A percentile compares a stretch with the other conserved stretches of the same genome.
phyloP scores from a whole-genome alignment of 2,797 vertebrate species.

The Dermochelys coriacea region DNA sequence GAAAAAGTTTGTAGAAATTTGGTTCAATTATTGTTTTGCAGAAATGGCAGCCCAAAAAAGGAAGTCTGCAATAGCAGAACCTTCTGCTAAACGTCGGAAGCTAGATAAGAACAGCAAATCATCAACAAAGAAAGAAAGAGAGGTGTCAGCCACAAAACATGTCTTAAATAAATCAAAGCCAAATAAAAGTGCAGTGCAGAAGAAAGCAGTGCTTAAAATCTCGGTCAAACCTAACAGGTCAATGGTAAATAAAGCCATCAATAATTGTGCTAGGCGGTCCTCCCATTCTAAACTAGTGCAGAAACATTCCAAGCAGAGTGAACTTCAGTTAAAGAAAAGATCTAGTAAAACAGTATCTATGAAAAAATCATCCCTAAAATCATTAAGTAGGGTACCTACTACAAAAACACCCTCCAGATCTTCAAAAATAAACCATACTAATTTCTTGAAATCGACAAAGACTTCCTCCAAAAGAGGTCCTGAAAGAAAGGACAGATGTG shows the following conservation, averaged over 20 bases:
- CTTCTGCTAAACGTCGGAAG: conserved; percentile 80
- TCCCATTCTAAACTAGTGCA: conserved; percentile 41
- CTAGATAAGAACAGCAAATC: conserved; percentile 77
- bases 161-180: conserved; percentile 77
- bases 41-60: conserved; percentile 85
- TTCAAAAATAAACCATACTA: conserved; percentile 43
- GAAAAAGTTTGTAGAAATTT: conserved; percentile 27
- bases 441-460: conserved; percentile 52
- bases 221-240: conserved; percentile 77
- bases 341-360: conserved; percentile 34
- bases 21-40: conserved; percentile 73
- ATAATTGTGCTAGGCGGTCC: conserved; percentile 8
- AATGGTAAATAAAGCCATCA: conserved; percentile 62
- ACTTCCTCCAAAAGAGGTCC: conserved; percentile 33
- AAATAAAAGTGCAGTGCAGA: conserved; percentile 64
- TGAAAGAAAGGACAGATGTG: conserved; percentile 46
- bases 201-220: conserved; percentile 75
- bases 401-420: conserved; percentile 33
- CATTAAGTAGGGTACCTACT: conserved; percentile 38
- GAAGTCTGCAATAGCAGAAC: conserved; percentile 77
- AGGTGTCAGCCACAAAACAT: conserved; percentile 74
- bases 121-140: conserved; percentile 74
- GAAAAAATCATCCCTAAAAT: conserved; percentile 38
- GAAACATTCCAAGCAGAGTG: conserved; percentile 40
- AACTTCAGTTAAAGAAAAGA: conserved; percentile 59